These are phyloP conservation scores for Alouatta palliata DNA, from an alignment of 2,113 vertebrate genomes.

Conservation along the genomic window DNA sequence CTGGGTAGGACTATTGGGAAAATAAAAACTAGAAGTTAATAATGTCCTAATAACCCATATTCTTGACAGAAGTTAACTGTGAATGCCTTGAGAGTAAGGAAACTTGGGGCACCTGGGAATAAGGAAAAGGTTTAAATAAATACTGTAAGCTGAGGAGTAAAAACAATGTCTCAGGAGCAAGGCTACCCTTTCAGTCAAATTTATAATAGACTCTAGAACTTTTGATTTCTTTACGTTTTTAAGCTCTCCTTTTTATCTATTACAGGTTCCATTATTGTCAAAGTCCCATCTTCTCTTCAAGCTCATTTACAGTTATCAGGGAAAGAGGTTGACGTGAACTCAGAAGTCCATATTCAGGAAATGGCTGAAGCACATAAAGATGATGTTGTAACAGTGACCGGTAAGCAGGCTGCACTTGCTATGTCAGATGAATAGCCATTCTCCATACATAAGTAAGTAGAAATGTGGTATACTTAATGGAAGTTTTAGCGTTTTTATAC, in stretches of 20 bases:
- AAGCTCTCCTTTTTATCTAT: slow-evolving; percentile 60
- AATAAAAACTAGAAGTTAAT: neutral
- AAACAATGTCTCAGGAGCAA: neutral
- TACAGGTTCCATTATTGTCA: slow-evolving; percentile 91
- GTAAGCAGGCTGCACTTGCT: slow-evolving; percentile 81
- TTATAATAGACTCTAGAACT: neutral
- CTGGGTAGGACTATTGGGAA: neutral
- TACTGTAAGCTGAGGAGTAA: neutral
- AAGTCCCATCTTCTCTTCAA: slow-evolving; percentile 89
- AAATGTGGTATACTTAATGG: neutral
- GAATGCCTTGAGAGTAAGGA: neutral
- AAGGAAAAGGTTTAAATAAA: slow-evolving; percentile 47
- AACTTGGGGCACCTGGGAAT: neutral
- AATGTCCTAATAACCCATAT: neutral
- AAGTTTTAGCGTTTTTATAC: neutral
- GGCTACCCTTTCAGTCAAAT: neutral
- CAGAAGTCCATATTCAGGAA: slow-evolving; percentile 87
- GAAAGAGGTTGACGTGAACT: slow-evolving; percentile 87
- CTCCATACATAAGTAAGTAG: neutral
- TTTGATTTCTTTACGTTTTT: slow-evolving; percentile 60
- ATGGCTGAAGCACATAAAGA: slow-evolving; percentile 79
- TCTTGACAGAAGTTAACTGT: slow-evolving; percentile 21
- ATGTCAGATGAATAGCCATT: neutral
- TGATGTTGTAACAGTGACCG: slow-evolving; percentile 84
- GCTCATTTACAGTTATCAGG: slow-evolving; percentile 88